These are phyloP conservation scores for Silurus glanis DNA, from an alignment of 2,113 vertebrate species.

Conservation along the genomic window DNA sequence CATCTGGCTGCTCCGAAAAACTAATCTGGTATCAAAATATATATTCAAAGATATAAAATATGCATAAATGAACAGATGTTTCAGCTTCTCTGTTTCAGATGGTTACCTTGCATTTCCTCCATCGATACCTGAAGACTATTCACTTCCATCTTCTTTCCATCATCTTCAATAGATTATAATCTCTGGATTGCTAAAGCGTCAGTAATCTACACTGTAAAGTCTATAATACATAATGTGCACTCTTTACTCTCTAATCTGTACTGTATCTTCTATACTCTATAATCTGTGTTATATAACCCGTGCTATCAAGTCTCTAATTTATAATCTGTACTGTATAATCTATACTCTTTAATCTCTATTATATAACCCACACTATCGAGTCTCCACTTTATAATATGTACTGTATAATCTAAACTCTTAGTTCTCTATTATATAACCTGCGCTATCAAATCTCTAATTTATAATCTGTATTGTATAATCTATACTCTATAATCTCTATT, in stretches of 20 bases:
- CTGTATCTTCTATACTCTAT: no score
- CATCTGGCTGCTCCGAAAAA: not conserved
- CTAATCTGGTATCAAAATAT: no score
- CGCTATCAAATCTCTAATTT: not conserved
- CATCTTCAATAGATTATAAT: not conserved
- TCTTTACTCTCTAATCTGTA: no score
- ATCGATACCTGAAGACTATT: not conserved
- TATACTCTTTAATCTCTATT: not conserved
- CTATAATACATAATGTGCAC: no score
- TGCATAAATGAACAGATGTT: not conserved
- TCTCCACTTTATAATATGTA: not conserved
- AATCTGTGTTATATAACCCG: no score
- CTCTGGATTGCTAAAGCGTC: not conserved
- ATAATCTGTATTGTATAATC: not conserved
- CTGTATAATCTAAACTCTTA: not conserved
- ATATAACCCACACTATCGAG: not conserved
- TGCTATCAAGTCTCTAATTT: not conserved
- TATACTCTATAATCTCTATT: not conserved
- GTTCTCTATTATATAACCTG: not conserved
- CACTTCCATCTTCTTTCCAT: not conserved
- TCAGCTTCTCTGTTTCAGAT: not conserved
- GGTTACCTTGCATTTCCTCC: no score
- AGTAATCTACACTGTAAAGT: no score
- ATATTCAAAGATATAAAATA: not conserved
- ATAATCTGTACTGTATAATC: not conserved